Evolutionary conservation across 1,140 invertebrate genomes (phyloP).

Genomic region (Pemphigus obesinymphae): DNA sequence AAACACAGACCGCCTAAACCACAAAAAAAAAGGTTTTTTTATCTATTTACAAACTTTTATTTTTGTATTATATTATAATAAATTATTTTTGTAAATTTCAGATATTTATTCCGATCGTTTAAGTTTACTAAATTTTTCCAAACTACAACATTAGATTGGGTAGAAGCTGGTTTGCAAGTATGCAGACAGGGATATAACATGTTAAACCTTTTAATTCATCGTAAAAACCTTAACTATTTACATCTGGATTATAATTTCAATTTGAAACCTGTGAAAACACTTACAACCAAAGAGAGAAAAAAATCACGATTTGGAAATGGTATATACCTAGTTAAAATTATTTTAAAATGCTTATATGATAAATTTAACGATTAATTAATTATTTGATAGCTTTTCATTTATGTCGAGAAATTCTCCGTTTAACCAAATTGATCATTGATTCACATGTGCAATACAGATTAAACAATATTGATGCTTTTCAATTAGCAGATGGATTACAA

Average conservation of each 20-base stretch:
- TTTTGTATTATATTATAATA: not conserved
- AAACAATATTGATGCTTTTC: constrained; percentile 99
- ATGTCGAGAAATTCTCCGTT: constrained; percentile 93
- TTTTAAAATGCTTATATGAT: not conserved
- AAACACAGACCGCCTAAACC: constrained; percentile 97
- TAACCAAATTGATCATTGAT: constrained; percentile 98
- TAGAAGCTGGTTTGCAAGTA: constrained; percentile 96
- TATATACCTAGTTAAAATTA: constrained; percentile 49
- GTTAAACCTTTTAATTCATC: constrained; percentile 97
- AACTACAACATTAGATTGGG: constrained; percentile 98
- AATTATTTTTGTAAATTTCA: constrained; percentile 46
- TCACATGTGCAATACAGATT: constrained; percentile 98
- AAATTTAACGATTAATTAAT: constrained; percentile 7
- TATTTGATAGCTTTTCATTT: constrained; percentile 84
- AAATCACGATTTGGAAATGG: constrained; percentile 99
- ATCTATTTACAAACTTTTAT: not conserved
- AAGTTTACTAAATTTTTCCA: constrained; percentile 99
- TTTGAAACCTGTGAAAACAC: constrained; percentile 97
- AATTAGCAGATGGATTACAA: constrained; percentile 97
- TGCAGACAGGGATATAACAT: constrained; percentile 99
- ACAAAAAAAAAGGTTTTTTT: constrained; percentile 83
- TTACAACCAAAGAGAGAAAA: constrained; percentile 98
- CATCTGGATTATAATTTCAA: constrained; percentile 99
- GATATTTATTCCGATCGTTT: constrained; percentile 95
- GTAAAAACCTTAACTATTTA: constrained; percentile 98